Conservation (phyloP, 92 coral and sea anemone species). For the Zoanthus sansibaricus region DNA sequence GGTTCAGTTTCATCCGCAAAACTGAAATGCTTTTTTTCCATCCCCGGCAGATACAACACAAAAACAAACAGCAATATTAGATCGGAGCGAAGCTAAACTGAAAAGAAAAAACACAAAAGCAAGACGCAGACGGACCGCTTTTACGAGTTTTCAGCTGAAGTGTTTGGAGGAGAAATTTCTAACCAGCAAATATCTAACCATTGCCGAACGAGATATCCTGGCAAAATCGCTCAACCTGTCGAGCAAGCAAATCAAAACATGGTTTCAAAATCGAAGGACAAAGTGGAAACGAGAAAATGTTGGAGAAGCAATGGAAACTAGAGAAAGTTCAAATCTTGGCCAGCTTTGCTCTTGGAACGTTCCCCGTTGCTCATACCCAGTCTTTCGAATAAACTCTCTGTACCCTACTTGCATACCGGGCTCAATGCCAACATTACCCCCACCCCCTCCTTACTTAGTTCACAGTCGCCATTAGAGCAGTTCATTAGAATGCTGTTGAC, state of each 20-base stretch:
- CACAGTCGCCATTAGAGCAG: conserved; percentile 21
- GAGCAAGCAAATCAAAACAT: conserved; percentile 95
- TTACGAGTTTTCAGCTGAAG: conserved; percentile 96
- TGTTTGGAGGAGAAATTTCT: conserved; percentile 96
- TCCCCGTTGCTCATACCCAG: conserved; percentile 33
- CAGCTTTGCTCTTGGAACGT: conserved; percentile 37
- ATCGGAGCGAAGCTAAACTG: conserved; percentile 1
- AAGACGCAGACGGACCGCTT: conserved; percentile 91
- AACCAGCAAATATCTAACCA: conserved; percentile 94
- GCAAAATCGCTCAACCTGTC: conserved; percentile 96
- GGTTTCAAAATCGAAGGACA: conserved; percentile 98
- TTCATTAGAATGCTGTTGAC: no score
- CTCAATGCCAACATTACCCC: conserved; percentile 16
- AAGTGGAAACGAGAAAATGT: conserved; percentile 99
- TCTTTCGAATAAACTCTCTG: conserved; percentile 36
- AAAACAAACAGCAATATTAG: neutral
- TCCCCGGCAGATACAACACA: neutral
- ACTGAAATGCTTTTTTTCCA: neutral
- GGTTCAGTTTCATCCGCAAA: no score
- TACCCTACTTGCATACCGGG: conserved; percentile 35
- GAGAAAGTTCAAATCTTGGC: conserved; percentile 28
- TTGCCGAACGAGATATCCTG: conserved; percentile 94
- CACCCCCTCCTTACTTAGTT: conserved; percentile 42
- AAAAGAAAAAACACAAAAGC: conserved; percentile 48
- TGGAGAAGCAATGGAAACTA: conserved; percentile 77